These are phyloP conservation scores for Elephantulus edwardii DNA, from an alignment of 2,113 vertebrate genomes.

Conservation along the genomic window DNA sequence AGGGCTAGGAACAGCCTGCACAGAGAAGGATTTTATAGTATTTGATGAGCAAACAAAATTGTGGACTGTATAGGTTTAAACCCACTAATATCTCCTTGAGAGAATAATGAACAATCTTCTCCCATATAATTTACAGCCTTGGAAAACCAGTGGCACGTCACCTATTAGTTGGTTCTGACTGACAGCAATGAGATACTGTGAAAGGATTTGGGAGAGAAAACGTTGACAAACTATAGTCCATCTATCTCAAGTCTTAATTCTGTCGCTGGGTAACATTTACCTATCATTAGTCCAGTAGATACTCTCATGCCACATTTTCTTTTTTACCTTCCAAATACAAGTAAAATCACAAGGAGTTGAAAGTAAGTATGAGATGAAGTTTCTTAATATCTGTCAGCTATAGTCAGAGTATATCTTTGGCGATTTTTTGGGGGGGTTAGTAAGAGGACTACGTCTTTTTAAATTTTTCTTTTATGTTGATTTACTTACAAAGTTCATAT, in stretches of 20 bases:
- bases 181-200: too few species aligned
- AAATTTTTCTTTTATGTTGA: background rate
- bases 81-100: too few species aligned
- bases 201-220: background rate
- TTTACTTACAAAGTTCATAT: too few species aligned
- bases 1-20: accelerated
- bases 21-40: background rate
- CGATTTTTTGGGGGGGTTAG: too few species aligned
- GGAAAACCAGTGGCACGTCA: too few species aligned
- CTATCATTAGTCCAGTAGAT: background rate
- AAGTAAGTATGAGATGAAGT: background rate
- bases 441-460: too few species aligned
- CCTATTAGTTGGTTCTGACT: too few species aligned
- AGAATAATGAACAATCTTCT: too few species aligned
- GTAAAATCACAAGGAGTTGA: background rate
- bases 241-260: background rate
- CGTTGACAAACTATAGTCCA: background rate
- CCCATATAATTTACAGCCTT: too few species aligned
- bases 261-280: background rate
- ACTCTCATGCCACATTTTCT: background rate
- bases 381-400: background rate
- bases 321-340: background rate
- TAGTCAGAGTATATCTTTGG: background rate
- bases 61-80: too few species aligned
- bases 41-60: background rate